Evolutionary conservation across 1,140 invertebrate species (phyloP), one percentile per base, ranked within the genome.

Genomic region (Meloidogyne exigua): DNA sequence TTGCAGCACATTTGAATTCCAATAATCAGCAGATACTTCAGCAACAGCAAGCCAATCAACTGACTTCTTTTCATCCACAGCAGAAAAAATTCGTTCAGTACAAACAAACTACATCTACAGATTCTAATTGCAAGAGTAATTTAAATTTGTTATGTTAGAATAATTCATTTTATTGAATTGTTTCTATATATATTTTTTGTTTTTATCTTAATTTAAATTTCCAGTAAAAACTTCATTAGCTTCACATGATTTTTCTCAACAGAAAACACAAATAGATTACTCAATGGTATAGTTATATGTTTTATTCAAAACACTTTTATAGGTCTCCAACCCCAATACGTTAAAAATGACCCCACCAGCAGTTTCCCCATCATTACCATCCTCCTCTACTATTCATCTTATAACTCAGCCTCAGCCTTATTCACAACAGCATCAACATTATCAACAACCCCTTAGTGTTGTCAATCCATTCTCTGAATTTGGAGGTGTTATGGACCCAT

Each of bases 71-170:
- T 26, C 39, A 44, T 62, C n/a, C 39, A 70, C 28, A 49, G 9
- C 68, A 69, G 15, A 39, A 26, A 18, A 28, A 71, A 71, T 71
- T 26, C n/a, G n/a, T 44, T 42, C 69, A 71, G 15, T 39, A 71
- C 28, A 71, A 57, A 44, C 18, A 42, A 70, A 5, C 10, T 15
- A 2, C 18, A 71, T 9, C 25, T 26, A 18, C n/a, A 49, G 28
- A 25, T 57, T 1, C 15, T 28, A 15, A 39, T 15, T 11, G n/a
- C n/a, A n/a, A n/a, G n/a, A n/a, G 68, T 49, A 69, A 69, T 25
- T 69, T 2, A 69, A 12, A 36, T 25, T n/a, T 57, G 3, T 39
- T 39, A 12, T 44, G 42, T 12, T n/a, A n/a, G n/a, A n/a, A n/a
- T n/a, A n/a, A n/a, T n/a, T n/a, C n/a, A n/a, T n/a, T n/a, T n/a